phyloP scores from a whole-genome alignment of 1,140 invertebrate genomes.

The Leptonema lineaticorne region DNA sequence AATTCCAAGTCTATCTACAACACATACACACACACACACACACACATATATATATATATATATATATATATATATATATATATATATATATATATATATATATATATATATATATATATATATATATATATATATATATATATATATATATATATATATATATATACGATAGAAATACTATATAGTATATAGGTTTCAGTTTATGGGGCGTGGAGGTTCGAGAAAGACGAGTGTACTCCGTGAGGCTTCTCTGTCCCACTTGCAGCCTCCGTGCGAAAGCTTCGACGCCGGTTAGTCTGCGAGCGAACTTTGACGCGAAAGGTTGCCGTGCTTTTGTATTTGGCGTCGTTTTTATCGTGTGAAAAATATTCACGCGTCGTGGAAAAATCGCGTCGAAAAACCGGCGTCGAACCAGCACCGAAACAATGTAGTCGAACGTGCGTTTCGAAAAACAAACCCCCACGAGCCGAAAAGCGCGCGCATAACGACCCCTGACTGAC shows the following conservation, averaged over 20 bases:
- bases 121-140: too few relatives aligned
- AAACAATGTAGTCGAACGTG: neutral
- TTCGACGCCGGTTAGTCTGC: constrained; percentile 34
- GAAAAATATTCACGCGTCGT: neutral
- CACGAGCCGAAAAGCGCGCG: too few relatives aligned
- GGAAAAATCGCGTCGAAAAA: constrained; percentile 1
- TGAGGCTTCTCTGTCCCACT: constrained; percentile 21
- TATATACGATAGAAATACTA: neutral
- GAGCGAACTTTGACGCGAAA: constrained; percentile 27
- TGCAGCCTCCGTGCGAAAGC: constrained; percentile 27
- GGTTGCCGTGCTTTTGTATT: constrained; percentile 9
- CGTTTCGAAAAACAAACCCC: too few relatives aligned
- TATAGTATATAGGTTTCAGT: neutral
- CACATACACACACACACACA: too few relatives aligned
- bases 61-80: too few relatives aligned
- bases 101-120: too few relatives aligned
- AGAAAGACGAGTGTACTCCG: constrained; percentile 23
- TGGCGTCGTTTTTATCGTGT: neutral
- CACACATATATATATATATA: too few relatives aligned
- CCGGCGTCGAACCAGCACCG: neutral
- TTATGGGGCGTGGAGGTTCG: constrained; percentile 12
- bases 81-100: too few relatives aligned
- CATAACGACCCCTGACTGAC: neutral
- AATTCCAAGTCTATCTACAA: too few relatives aligned
- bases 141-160: neutral